Evolutionary conservation across 2,888 invertebrate genomes (phyloP), one percentile per base, ranked within the genome.

Genomic region (Sthenelais limicola): DNA sequence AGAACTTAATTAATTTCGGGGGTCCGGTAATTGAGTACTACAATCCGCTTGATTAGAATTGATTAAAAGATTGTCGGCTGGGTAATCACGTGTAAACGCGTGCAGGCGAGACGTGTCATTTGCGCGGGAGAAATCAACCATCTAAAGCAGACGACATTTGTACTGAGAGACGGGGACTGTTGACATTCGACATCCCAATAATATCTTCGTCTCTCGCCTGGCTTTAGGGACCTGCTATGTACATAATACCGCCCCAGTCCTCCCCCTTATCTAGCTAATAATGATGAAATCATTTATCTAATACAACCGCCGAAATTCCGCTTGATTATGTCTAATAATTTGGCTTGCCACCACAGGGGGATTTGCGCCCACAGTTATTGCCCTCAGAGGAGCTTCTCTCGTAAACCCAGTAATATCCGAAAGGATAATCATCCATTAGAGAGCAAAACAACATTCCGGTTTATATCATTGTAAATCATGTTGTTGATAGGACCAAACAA

Each of bases 21-120:
- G 62, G n/a, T n/a, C 26, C 62, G 62, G 62, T 62, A 62, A 62
- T 62, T 62, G 62, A 62, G 62, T 62, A 62, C n/a, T n/a, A n/a
- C 62, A 62, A 24, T 35, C n/a, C 62, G 62, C 62, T 62, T 62
- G 62, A 62, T 62, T 62, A 62, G 62, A 62, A 62, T 62, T 62
- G 62, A 62, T 62, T 62, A 62, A 62, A 62, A 62, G 62, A 62
- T 62, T 62, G 62, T 38, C 62, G 62, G 43, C 62, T 62, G 62
- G 38, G 62, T 62, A 62, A 62, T 62, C 62, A 62, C 62, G 62
- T 62, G 62, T 62, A 62, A 62, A 62, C 62, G 21, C 62, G 38
- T 21, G 62, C 62, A 12, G 24, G 38, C 38, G 38, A 38, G 62
- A 38, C 7, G 35, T 62, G 62, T 62, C 62, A 62, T 62, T 62